These are phyloP conservation scores for Myoxocephalus aenaeus DNA, from an alignment of 2,797 vertebrate genomes.

Conservation along the genomic window DNA sequence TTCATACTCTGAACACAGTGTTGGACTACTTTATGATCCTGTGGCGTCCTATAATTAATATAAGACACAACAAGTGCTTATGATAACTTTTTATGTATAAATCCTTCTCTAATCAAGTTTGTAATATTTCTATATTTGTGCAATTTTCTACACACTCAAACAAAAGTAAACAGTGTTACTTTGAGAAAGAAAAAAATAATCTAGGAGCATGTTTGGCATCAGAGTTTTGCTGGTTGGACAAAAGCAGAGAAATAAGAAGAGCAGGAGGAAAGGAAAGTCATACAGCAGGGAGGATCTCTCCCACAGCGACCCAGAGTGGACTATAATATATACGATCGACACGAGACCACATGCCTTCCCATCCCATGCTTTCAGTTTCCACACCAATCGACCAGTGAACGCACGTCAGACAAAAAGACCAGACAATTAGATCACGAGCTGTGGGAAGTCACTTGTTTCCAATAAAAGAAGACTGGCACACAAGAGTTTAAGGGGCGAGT, in stretches of 20 bases:
- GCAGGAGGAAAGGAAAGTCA: not conserved
- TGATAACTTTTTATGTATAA: not conserved
- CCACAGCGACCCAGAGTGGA: conserved; percentile 26
- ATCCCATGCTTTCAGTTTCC: conserved; percentile 52
- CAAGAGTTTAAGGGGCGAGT: conserved; percentile 34
- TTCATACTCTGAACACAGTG: conserved; percentile 56
- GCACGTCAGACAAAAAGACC: conserved; percentile 43
- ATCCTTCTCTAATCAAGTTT: conserved; percentile 1
- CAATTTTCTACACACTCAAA: conserved; percentile 26
- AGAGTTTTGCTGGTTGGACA: conserved; percentile 41
- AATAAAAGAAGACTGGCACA: conserved; percentile 58
- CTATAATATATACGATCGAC: conserved; percentile 16
- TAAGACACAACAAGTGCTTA: conserved; percentile 17
- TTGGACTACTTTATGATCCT: conserved; percentile 48
- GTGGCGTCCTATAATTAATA: not conserved
- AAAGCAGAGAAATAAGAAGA: conserved; percentile 29
- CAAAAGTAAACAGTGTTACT: conserved; percentile 22
- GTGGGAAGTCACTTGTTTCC: conserved; percentile 55
- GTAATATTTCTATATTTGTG: conserved; percentile 20
- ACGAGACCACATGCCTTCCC: conserved; percentile 35
- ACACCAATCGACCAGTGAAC: conserved; percentile 34
- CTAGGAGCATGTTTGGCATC: conserved; percentile 53
- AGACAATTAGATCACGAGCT: conserved; percentile 53
- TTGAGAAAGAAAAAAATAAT: conserved; percentile 6
- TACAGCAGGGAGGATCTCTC: conserved; percentile 29